Base-by-base conservation (phyloP, 2,888 invertebrate species). In the Parelbella ahira region DNA sequence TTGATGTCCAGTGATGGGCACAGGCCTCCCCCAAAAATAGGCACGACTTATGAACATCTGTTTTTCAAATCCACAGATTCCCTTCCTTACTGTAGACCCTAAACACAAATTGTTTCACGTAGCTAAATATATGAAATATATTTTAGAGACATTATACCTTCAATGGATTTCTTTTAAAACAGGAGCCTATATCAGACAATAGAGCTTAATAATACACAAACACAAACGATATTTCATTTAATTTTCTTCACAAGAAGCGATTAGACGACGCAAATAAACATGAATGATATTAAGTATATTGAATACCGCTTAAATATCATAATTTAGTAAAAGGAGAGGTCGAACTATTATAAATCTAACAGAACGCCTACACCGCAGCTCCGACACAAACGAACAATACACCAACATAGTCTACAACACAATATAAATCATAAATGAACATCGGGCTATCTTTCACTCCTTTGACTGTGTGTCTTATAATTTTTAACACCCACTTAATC, bases 401-500 rank as follows among this genome's bases (percentile, higher is more conserved):
- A 67, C 63, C 49, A 66, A 78, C 78, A 73, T 58, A 70, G 62
- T 64, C 59, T 60, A 67, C 70, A 77, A 79, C 79, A 80, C 76
- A 66, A 72, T 63, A 80, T 86, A 84, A 83, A 86, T 87, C 83
- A 86, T 69, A 65, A 68, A 59, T 50, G 61, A 63, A 73, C 75
- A 73, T 68, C 69, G 61, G 68, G 55, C 74, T 71, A 79, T 82
- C 81, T 81, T 73, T 79, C 81, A 74, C 73, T 76, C 69, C 74
- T 75, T 71, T 65, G 60, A 67, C 62, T 72, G 54, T 66, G 54
- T 66, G 72, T 74, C 73, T 79, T 79, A 76, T 74, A 68, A 78
- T 86, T 86, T 83, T 84, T 82, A 83, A 86, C 84, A 82, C 83
- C 86, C 83, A 86, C 84, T 81, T 77, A 70, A 76, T 78, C 68